phyloP scores from a whole-genome alignment of 2,113 vertebrate genomes.

The Pelvicachromis taeniatus region DNA sequence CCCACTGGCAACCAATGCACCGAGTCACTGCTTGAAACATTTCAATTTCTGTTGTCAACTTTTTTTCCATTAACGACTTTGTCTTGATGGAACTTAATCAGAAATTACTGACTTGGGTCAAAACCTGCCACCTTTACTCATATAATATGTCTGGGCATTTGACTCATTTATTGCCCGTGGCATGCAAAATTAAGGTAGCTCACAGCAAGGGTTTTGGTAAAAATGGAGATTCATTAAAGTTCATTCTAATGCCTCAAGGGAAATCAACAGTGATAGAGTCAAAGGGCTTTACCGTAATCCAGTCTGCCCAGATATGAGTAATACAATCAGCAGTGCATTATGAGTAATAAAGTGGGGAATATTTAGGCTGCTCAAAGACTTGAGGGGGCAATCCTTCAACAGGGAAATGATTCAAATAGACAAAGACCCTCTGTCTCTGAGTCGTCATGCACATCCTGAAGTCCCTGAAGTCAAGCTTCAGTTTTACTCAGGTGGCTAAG shows the following conservation, averaged over 20 bases:
- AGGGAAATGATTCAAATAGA: slow-evolving; percentile 51
- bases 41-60: background rate
- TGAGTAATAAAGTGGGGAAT: slow-evolving; percentile 66
- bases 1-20: background rate
- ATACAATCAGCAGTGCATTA: slow-evolving; percentile 53
- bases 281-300: slow-evolving; percentile 58
- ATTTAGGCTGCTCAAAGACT: slow-evolving; percentile 54
- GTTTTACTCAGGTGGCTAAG: background rate
- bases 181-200: slow-evolving; percentile 44
- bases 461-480: background rate
- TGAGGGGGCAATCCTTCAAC: slow-evolving; percentile 27
- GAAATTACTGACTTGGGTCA: slow-evolving; percentile 41
- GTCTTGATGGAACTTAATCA: slow-evolving; percentile 29
- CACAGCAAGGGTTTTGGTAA: slow-evolving; percentile 29
- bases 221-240: slow-evolving; percentile 71
- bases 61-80: background rate
- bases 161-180: slow-evolving; percentile 26
- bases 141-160: slow-evolving; percentile 16
- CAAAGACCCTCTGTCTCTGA: slow-evolving; percentile 33
- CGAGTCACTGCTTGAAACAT: background rate
- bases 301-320: slow-evolving; percentile 56
- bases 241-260: slow-evolving; percentile 51
- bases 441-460: background rate
- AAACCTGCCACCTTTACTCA: slow-evolving; percentile 40
- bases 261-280: slow-evolving; percentile 67